Conservation (phyloP, 2,888 invertebrate species). For the Nymphalis c-album region DNA sequence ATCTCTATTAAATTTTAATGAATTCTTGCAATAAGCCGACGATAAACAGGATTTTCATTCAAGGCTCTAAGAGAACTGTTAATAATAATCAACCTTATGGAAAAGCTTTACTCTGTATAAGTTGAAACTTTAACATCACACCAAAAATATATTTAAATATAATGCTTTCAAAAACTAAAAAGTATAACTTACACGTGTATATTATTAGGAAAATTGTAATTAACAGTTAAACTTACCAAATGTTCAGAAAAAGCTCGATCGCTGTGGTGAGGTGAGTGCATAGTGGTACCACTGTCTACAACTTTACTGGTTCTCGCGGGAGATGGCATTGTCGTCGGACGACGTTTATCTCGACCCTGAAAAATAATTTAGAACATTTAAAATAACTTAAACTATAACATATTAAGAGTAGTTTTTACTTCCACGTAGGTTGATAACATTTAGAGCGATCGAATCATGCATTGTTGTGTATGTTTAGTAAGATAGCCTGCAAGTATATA, state of each 20-base stretch:
- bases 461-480: no score
- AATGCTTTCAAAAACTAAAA: not conserved
- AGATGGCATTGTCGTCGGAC: conserved; percentile 59
- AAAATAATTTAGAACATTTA: not conserved
- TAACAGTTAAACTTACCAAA: conserved; percentile 53
- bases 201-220: not conserved
- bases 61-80: no score
- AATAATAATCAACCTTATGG: no score
- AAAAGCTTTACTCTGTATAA: not conserved
- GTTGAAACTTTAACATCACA: not conserved
- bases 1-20: no score
- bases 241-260: conserved; percentile 54
- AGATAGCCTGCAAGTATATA: no score
- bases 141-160: not conserved
- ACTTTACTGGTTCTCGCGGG: conserved; percentile 57
- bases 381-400: no score
- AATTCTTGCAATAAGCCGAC: no score
- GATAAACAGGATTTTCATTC: no score
- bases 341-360: conserved; percentile 71
- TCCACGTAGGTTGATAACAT: no score
- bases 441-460: no score
- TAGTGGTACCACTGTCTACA: conserved; percentile 55
- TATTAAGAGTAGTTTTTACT: no score
- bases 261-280: conserved; percentile 65
- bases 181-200: not conserved